Base-by-base conservation (phyloP, 2,113 vertebrate species). In the Crotalus viridis region DNA sequence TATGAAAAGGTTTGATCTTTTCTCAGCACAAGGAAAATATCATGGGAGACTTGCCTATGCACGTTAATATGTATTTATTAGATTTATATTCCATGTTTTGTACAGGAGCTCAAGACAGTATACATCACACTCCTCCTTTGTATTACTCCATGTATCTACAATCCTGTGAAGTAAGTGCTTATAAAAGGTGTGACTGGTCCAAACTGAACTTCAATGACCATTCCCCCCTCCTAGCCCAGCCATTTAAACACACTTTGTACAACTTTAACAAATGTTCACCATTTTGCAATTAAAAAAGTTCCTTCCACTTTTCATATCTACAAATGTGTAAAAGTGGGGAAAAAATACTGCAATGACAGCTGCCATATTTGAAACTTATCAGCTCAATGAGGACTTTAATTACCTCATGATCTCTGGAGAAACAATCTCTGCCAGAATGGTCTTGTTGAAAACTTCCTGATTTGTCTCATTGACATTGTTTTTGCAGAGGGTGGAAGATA, bases 1-100 rank as follows among this genome's bases (percentile, higher is more conserved):
- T 93, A 95, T 95, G 96, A 94, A 96, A 92, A 91, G 90, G 89
- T 88, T 28, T 87, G 91, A 94, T 90, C 86, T 54, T 96, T 93
- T 13, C 3, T 89, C 2, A 10, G 15, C 43, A 26, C 39, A 10
- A 51, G 12, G 93, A 57, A 21, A 57, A 43, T 43, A 43, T 21
- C 74, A 39, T 10, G 33, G 74, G 74, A 81, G 19, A 43, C 33
- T 7, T 81, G 74, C 33, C 74, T 81, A 33, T 81, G 33, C 33
- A 81, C 19, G 19, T 43, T 81, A 9, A 81, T 81, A 81, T 43
- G 74, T 81, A 81, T 81, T 81, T 43, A 43, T 43, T 81, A 39
- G 33, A 81, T 81, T 81, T 81, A 43, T 81, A 81, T 81, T 39
- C 5, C 74, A 33, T 5, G 1, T 74, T n/a, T 33, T 74, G n/a